Base-by-base conservation (phyloP, 2,797 vertebrate species). In the Amphiprion clarkii region DNA sequence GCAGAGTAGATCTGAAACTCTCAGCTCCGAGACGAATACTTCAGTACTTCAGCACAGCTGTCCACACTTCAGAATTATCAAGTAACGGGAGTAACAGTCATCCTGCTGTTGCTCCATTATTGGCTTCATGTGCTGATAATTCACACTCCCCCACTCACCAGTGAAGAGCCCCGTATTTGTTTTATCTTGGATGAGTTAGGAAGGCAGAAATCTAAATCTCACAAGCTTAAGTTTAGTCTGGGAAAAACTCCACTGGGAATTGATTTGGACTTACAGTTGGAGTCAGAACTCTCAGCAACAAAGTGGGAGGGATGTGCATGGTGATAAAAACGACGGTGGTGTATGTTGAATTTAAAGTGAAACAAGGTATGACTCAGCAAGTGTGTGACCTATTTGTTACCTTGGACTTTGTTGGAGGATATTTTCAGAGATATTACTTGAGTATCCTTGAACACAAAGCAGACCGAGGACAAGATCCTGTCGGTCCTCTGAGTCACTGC, bases 191-290 rank as follows among this genome's bases (percentile, higher is more conserved):
- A 39, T 53, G 27, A 82, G 29, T 76, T 23, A 17, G 40, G 67
- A 17, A 19, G 57, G 19, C 29, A 51, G 71, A 76, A 42, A 19
- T n/a, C 21, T 56, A 40, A 76, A 76, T 75, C 66, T 82, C 48
- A 39, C 64, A 83, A 79, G 62, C 40, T 71, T 1, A 42, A 58
- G 61, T 87, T 82, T 61, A 83, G 66, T 82, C 82, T 88, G 82
- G 75, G 81, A 33, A 65, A 76, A 70, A 33, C 48, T 88, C 79
- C 72, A 71, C 36, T 31, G 58, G 59, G 78, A 83, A 53, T 72
- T 2, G 7, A 72, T 70, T 51, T 40, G 57, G 73, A 21, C 66
- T 67, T 65, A 40, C 51, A 77, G 63, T 6, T 51, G 42, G 79
- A 88, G 66, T 55, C 81, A 81, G 83, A 79, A 19, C 12, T 21